Conservation (phyloP, 1,140 invertebrate genomes). For the Caligus rogercresseyi region DNA sequence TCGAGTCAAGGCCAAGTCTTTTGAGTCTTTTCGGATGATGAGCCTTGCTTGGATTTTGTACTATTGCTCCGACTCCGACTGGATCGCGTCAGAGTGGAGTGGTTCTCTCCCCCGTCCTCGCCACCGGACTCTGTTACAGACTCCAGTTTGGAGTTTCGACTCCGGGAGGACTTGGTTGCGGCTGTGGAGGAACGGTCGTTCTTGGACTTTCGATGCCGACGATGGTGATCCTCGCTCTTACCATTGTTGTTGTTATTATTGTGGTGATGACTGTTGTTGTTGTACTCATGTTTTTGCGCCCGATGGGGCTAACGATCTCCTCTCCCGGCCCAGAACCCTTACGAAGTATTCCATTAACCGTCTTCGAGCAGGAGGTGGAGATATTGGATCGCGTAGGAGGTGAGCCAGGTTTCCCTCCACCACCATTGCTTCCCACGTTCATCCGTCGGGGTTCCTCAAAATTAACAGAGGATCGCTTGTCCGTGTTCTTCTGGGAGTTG, state of each 20-base stretch:
- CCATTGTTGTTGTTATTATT: background rate
- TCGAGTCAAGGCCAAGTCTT: constrained; percentile 21
- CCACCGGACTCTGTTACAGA: constrained; percentile 6
- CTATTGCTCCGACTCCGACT: constrained; percentile 17
- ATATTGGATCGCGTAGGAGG: background rate
- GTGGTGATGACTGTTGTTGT: background rate
- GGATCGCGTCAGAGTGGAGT: background rate
- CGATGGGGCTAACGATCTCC: constrained; percentile 9
- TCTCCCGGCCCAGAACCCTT: constrained; percentile 13
- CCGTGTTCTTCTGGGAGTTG: constrained; percentile 13
- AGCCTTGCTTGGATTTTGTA: constrained; percentile 17
- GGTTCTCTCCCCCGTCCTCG: constrained; percentile 2
- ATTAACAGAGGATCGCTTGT: constrained; percentile 13
- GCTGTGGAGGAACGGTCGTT: background rate
- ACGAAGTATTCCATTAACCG: constrained; percentile 19
- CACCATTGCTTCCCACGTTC: background rate
- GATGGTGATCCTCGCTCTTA: background rate
- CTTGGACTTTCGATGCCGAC: background rate
- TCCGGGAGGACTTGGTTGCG: background rate
- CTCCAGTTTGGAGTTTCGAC: background rate
- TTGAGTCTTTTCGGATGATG: constrained; percentile 1
- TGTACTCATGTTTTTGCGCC: background rate
- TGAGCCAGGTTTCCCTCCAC: background rate
- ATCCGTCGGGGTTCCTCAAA: constrained; percentile 14
- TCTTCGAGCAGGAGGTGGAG: constrained; percentile 4